These are phyloP conservation scores for Drosophila engyochracea DNA, from an alignment of 2,888 invertebrate genomes.

Conservation along the genomic window DNA sequence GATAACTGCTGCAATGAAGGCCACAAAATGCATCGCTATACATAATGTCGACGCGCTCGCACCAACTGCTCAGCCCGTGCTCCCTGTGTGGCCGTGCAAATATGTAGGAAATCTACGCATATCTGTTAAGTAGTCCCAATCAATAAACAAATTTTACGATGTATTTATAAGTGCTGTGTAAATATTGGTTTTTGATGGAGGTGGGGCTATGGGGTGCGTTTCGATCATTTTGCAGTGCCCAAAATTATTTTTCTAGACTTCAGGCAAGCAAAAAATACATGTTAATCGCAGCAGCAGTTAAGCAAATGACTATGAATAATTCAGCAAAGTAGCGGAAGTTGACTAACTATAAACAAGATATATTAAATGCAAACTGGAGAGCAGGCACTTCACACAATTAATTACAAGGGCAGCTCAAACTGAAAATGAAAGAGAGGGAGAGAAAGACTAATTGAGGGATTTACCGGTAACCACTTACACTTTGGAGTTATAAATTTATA, in stretches of 20 bases:
- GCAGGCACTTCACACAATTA: not conserved
- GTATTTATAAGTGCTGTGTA: constrained; percentile 65
- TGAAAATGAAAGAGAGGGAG: not conserved
- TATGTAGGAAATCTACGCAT: constrained; percentile 65
- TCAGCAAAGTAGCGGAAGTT: constrained; percentile 2
- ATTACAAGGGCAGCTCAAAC: not conserved
- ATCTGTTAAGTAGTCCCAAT: constrained; percentile 70
- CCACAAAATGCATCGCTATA: constrained; percentile 25
- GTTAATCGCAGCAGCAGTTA: not conserved
- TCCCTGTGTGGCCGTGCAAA: constrained; percentile 36
- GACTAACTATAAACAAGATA: not conserved
- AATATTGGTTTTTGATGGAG: constrained; percentile 50
- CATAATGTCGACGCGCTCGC: constrained; percentile 23
- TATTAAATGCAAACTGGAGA: not conserved
- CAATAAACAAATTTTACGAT: constrained; percentile 70
- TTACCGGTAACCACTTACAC: not conserved
- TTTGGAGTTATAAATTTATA: accelerated
- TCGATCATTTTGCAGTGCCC: not conserved
- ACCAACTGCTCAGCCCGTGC: constrained; percentile 15
- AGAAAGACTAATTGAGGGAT: not conserved
- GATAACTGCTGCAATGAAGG: constrained; percentile 47
- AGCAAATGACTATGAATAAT: constrained; percentile 1
- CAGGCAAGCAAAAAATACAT: not conserved
- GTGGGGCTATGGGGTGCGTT: not conserved
- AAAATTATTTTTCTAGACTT: constrained; percentile 1